Evolutionary conservation across 2,797 vertebrate species (phyloP), one percentile per base, ranked within the genome.

Genomic region (Hoplostethus mediterraneus): DNA sequence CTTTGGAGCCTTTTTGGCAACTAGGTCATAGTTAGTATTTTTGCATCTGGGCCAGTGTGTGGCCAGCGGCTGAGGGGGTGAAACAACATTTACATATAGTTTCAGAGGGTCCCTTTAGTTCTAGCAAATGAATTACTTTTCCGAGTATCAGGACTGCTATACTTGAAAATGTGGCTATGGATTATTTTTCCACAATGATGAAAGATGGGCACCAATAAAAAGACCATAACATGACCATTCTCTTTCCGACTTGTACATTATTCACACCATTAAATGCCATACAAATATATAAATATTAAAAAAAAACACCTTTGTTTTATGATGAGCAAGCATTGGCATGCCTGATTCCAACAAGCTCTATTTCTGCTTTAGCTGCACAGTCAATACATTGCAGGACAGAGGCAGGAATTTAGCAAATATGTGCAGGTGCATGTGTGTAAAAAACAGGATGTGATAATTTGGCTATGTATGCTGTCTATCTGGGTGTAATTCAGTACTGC

Each of bases 241-340:
- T 64, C 63, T 65, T 76, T 81, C 74, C 77, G 85, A 70, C 79
- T 83, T 87, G 81, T 92, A 90, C 88, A 93, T 89, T 93, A 83
- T 78, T 84, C 86, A 92, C 88, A 92, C 84, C 78, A 90, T 91
- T 89, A 89, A 89, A 91, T 87, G 90, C 87, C 84, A 89, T 94
- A 94, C 92, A 95, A 94, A 94, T 94, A 94, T 95, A 94, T 92
- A 94, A 95, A 95, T 93, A 94, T 92, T 92, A 89, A 85, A 91
- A 90, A 90, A 91, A 85, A 91, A 90, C 89, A 91, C 82, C 25
- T 87, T 69, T 84, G 68, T 79, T 82, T 86, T 70, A 89, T 59
- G 62, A 84, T 72, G 65, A 91, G 87, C 86, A 88, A 92, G 90
- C 89, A 82, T 65, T 85, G 88, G 86, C 91, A 91, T 93, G 92